Base-by-base conservation (phyloP, 2,888 invertebrate species). In the Nephrocerus scutellatus region DNA sequence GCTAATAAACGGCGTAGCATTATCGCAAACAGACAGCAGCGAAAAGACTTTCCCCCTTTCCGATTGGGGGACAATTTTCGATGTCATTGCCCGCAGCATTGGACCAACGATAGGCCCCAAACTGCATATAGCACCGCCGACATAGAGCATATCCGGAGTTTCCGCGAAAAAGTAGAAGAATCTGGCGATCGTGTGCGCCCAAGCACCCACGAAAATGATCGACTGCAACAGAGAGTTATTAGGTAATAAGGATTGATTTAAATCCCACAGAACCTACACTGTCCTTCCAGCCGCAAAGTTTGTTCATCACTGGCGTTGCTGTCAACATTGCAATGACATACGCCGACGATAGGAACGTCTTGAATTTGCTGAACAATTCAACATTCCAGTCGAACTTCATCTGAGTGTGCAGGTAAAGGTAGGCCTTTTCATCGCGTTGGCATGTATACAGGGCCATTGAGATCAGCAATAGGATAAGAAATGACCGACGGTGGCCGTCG, bases 11-110 rank as follows among this genome's bases (percentile, higher is more conserved):
- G 82, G 84, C 24, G 84, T 80, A 0, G 84, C 83, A 57, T 84
- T 86, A 57, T 87, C 86, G 60, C 84, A 85, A 1, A 85, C 84
- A 0, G 85, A 78, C 6, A 88, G 68, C 45, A 87, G 71, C 0
- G 86, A 81, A 57, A 84, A 85, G 1, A 82, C 78, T 59, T 84
- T 84, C 73, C 87, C 88, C 68, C 84, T 74, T 58, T 88, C 87
- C 23, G 75, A 70, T 2, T 74, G 66, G 0, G 80, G 74, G 19
- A 87, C 76, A 16, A 84, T 72, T 68, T 88, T 88, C 0, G 87
- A 87, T 1, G 82, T 78, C 74, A 87, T 81, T 1, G 87, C 82
- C n/a, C 88, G 73, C 41, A 88, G 73, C 39, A 85, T 79, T 1
- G 87, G 85, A 0, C 82, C 84, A 0, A 84, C 82, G 31, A 82